These are phyloP conservation scores for Tinamus major DNA, from an alignment of 2,797 vertebrate species.

Conservation along the genomic window DNA sequence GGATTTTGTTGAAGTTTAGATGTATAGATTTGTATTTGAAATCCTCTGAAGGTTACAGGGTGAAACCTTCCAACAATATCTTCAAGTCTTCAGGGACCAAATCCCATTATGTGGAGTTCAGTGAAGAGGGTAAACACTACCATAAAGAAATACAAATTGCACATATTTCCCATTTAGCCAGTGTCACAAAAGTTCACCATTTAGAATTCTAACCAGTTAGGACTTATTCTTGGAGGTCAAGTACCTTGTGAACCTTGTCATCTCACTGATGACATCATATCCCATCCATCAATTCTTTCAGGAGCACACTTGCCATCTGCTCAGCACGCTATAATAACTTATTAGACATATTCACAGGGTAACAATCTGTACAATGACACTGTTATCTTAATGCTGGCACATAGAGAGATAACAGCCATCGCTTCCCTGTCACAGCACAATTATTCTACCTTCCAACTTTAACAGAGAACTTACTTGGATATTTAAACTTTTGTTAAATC, in stretches of 20 bases:
- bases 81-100: constrained; percentile 83
- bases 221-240: constrained; percentile 86
- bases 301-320: constrained; percentile 93
- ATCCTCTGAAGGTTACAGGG: constrained; percentile 81
- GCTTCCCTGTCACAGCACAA: constrained; percentile 63
- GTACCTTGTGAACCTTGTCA: constrained; percentile 92
- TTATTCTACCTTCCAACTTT: constrained; percentile 51
- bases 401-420: constrained; percentile 73
- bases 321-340: constrained; percentile 85
- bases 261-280: constrained; percentile 96
- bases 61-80: constrained; percentile 83
- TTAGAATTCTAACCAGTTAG: constrained; percentile 91
- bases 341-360: constrained; percentile 83
- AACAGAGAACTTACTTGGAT: constrained; percentile 38
- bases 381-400: constrained; percentile 84
- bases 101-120: constrained; percentile 86
- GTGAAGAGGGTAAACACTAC: constrained; percentile 88
- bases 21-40: constrained; percentile 78
- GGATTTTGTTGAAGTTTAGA: constrained; percentile 77
- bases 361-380: constrained; percentile 84
- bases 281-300: constrained; percentile 92
- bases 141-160: constrained; percentile 91
- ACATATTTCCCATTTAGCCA: constrained; percentile 89
- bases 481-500: constrained; percentile 46
- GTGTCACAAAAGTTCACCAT: constrained; percentile 90